Base-by-base conservation (phyloP, 2,797 vertebrate genomes). In the Amblyraja radiata region DNA sequence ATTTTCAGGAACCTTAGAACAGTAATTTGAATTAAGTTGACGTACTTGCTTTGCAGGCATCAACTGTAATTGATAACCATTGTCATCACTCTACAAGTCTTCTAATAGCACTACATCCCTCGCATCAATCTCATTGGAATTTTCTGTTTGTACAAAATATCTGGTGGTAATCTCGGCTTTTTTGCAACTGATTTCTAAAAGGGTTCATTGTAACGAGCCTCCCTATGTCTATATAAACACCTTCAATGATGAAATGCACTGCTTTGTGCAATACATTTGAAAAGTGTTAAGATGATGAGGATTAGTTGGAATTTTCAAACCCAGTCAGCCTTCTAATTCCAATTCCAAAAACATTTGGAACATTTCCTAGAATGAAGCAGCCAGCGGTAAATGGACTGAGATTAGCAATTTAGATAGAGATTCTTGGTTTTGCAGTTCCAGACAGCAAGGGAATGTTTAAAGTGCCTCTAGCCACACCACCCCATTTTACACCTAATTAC, bases 151-250 rank as follows among this genome's bases (percentile, higher is more conserved):
- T 68, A 68, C 13, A 88, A 88, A 88, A 32, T 63, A 21, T 16
- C 14, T 68, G 84, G 10, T 28, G 0, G 63, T 61, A n/a, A 63
- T 65, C 28, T 88, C 32, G 8, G 14, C n/a, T 10, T 68, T 14
- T 65, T 21, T 68, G 61, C n/a, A 88, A 88, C 16, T 88, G 84
- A 32, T 88, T 88, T 88, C 84, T 32, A 8, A 65, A 65, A 88
- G 61, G 6, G 58, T 5, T 2, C 11, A 84, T n/a, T 16, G 11
- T 88, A 28, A 16, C 9, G n/a, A 68, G n/a, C 16, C n/a, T 21
- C 6, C 16, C 63, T 7, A 6, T 0, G 16, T 23, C n/a, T 21
- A 1, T 23, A 61, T 14, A 84, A 61, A 84, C 28, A 61, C 25
- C 28, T 36, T 68, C n/a, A 68, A 9, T 21, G 32, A n/a, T 88